Base-by-base conservation (phyloP, 2,888 invertebrate species). In the Eupelmus urozonus region DNA sequence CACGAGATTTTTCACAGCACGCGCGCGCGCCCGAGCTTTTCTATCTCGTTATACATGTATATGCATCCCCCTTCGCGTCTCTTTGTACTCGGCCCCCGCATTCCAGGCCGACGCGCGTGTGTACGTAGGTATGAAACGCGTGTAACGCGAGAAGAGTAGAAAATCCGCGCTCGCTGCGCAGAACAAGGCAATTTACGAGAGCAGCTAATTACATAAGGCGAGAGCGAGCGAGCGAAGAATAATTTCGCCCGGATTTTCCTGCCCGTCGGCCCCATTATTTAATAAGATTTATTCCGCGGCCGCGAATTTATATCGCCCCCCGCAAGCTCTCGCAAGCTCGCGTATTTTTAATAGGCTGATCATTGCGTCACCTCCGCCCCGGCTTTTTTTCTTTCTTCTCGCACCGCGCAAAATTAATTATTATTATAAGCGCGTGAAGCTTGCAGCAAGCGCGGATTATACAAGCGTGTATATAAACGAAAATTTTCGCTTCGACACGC, bases 151-250 rank as follows among this genome's bases (percentile, higher is more conserved):
- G n/a, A n/a, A 9, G 29, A 57, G 34, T 49, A 49, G 49, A n/a
- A 49, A 49, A n/a, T 49, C 9, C 34, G 9, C 34, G 34, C 9
- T 9, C 9, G 34, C 34, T n/a, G 45, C 71, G 59, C 69, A 62
- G 71, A 76, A 77, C 80, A 71, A 78, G 80, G 82, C 82, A 85
- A 85, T 86, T 86, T 86, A 84, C 82, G 82, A 82, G 80, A 80
- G 81, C 80, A 83, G 84, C 83, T 86, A 86, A 86, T 86, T 86
- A 84, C 84, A 82, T 82, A 74, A 73, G 73, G 74, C 65, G 72
- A 2, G 59, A 5, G 29, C n/a, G 40, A 0, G 67, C 23, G 59
- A 18, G 34, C 40, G 63, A 74, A 57, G 73, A 76, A 79, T 79
- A 76, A 76, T 76, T 78, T 63, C 63, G 23, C 69, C 23, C 11